Conservation (phyloP, 2,113 vertebrate genomes). For the Semicossyphus pulcher region DNA sequence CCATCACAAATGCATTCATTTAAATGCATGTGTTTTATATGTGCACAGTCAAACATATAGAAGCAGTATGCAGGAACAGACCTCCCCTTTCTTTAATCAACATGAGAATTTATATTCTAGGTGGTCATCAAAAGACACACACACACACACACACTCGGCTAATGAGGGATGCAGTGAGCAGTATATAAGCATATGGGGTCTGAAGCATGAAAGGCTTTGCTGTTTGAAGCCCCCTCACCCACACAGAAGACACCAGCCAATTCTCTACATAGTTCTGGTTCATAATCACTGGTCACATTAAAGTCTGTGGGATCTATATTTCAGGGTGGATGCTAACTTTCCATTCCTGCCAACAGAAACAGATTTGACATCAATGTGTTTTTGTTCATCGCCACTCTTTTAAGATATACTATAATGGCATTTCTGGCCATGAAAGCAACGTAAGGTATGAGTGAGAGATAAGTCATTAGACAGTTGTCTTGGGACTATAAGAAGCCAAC, state of each 20-base stretch:
- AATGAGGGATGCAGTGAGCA: constrained; percentile 55
- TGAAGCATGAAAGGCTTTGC: constrained; percentile 59
- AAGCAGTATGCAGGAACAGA: not conserved
- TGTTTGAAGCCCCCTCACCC: constrained; percentile 68
- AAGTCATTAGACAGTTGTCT: not conserved
- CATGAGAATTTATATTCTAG: constrained; percentile 24
- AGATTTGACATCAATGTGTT: constrained; percentile 14
- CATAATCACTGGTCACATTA: constrained; percentile 53
- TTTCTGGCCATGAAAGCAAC: not conserved
- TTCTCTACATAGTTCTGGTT: constrained; percentile 24
- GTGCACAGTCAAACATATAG: not conserved
- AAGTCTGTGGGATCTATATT: constrained; percentile 10
- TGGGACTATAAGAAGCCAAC: not conserved
- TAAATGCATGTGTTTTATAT: not conserved
- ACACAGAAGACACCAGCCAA: constrained; percentile 45
- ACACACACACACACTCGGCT: constrained; percentile 30
- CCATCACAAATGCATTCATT: constrained; percentile 1
- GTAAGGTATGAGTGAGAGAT: not conserved
- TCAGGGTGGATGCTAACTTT: constrained; percentile 7
- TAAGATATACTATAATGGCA: constrained; percentile 14
- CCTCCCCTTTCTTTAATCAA: constrained; percentile 11
- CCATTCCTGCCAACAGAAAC: constrained; percentile 37
- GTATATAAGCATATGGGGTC: constrained; percentile 60
- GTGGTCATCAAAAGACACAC: constrained; percentile 29
- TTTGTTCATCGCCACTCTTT: constrained; percentile 9